Percentiles rank a stretch among this genome's conserved stretches.
Evolutionary conservation across 2,797 vertebrate genomes (phyloP).

Genomic region (Acomys russatus): DNA sequence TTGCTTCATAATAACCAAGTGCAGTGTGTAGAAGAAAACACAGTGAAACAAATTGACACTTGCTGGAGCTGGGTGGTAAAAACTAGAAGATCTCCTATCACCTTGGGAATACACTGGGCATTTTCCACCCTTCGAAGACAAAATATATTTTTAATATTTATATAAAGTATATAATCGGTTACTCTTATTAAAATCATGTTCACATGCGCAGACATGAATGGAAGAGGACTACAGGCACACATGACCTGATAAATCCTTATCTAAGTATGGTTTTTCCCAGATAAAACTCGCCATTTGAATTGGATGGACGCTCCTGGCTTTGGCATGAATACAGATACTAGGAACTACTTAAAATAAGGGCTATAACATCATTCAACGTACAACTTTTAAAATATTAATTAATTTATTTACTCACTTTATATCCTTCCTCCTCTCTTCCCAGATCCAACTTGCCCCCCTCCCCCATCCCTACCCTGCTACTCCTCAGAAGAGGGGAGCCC

Average conservation of each 20-base stretch:
- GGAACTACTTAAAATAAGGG: slow-evolving; percentile 17
- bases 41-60: background rate
- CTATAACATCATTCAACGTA: background rate
- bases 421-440: too few relatives aligned
- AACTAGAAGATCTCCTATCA: background rate
- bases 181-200: background rate
- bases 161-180: background rate
- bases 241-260: background rate
- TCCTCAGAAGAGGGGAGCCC: too few relatives aligned
- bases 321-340: background rate
- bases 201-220: background rate
- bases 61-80: background rate
- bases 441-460: too few relatives aligned
- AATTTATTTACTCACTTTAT: too few relatives aligned
- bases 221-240: background rate
- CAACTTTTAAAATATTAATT: background rate
- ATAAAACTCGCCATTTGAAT: background rate
- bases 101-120: background rate
- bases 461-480: too few relatives aligned
- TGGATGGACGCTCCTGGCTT: background rate
- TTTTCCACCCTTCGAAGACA: background rate
- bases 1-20: slow-evolving; percentile 57
- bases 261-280: background rate
- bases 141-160: background rate
- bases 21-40: background rate